Evolutionary conservation across 2,888 invertebrate species (phyloP).

Genomic region (Spialia ferax): DNA sequence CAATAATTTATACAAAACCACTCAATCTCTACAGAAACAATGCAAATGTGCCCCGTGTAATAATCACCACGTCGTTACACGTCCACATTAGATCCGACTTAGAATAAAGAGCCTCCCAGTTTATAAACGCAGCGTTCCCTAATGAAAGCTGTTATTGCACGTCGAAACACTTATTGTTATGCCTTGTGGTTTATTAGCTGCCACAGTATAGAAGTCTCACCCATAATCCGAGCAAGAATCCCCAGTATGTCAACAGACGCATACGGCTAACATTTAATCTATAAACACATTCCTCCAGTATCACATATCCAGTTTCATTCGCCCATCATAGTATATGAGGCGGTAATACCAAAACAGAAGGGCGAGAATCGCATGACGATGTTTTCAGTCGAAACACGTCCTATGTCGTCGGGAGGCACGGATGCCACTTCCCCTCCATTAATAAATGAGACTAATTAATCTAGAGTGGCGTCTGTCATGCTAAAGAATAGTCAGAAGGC

Average conservation of each 20-base stretch:
- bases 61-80: constrained; percentile 44
- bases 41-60: constrained; percentile 42
- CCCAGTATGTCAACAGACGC: constrained; percentile 33
- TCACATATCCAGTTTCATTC: constrained; percentile 25
- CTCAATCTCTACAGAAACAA: constrained; percentile 26
- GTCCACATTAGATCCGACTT: constrained; percentile 50
- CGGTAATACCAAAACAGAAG: constrained; percentile 39
- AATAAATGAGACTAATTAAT: constrained; percentile 82
- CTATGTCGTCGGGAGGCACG: constrained; percentile 52
- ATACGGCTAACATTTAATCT: constrained; percentile 21
- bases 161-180: constrained; percentile 49
- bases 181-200: constrained; percentile 48
- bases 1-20: constrained; percentile 20
- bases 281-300: constrained; percentile 26
- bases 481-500: constrained; percentile 74
- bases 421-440: constrained; percentile 63
- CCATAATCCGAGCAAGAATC: constrained; percentile 18
- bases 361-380: constrained; percentile 41
- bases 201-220: constrained; percentile 46
- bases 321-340: constrained; percentile 13
- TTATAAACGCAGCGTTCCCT: constrained; percentile 52
- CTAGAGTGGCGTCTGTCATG: constrained; percentile 79
- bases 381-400: constrained; percentile 44
- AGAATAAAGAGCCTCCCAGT: constrained; percentile 49
- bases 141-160: constrained; percentile 55